Evolutionary conservation across 2,888 invertebrate species (phyloP).

Genomic region (Schizotus pectinicornis): DNA sequence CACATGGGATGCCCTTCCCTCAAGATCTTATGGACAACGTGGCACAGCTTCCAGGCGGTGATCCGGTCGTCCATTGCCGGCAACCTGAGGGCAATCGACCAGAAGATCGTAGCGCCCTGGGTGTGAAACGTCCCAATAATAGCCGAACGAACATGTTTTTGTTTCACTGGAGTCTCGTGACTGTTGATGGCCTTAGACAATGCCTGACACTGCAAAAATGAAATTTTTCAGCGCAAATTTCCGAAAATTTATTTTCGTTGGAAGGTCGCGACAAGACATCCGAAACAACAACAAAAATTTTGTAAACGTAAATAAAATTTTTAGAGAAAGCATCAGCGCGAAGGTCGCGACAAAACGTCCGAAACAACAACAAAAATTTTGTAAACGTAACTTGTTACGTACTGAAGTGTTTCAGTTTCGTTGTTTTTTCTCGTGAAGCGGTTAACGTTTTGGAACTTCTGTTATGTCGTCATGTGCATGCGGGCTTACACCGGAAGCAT

Average conservation of each 20-base stretch:
- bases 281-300: neutral
- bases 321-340: no score
- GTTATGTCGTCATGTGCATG: neutral
- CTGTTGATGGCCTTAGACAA: slow-evolving; percentile 93
- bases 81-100: slow-evolving; percentile 72
- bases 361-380: neutral
- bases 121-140: slow-evolving; percentile 95
- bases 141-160: slow-evolving; percentile 96
- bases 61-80: slow-evolving; percentile 93
- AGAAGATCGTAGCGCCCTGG: slow-evolving; percentile 90
- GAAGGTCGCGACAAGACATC: no score
- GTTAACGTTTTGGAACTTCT: neutral
- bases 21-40: slow-evolving; percentile 94
- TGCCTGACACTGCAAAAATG: slow-evolving; percentile 73
- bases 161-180: slow-evolving; percentile 93
- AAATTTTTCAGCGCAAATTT: neutral
- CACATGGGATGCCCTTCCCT: slow-evolving; percentile 93
- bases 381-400: no score
- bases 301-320: no score
- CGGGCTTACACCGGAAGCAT: slow-evolving; percentile 7
- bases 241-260: neutral
- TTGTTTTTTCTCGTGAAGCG: no score
- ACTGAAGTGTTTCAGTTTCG: no score
- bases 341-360: no score
- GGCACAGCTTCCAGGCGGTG: slow-evolving; percentile 98